Conservation (phyloP, 1,140 invertebrate species). For the Portunus trituberculatus region DNA sequence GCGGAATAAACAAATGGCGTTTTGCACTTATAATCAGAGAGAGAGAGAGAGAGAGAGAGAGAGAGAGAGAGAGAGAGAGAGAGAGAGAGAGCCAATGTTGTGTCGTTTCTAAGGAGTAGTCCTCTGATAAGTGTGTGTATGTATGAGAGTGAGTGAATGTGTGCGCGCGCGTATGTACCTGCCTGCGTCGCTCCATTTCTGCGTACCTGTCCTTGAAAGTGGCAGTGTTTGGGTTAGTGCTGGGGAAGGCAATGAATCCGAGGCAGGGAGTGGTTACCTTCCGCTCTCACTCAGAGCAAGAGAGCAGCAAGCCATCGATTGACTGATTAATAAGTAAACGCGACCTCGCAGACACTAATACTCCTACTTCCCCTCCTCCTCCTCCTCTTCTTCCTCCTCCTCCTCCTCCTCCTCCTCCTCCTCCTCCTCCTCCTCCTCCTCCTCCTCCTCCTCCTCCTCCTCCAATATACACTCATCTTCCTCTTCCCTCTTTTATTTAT, state of each 20-base stretch:
- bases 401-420: not conserved
- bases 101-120: not conserved
- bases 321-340: not conserved
- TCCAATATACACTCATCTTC: not conserved
- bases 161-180: not conserved
- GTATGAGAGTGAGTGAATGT: not conserved
- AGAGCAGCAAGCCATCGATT: not conserved
- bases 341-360: not conserved
- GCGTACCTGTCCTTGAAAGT: not conserved
- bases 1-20: too few species aligned
- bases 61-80: too few species aligned
- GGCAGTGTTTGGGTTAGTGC: not conserved
- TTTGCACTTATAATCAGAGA: too few species aligned
- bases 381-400: not conserved
- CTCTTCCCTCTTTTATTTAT: too few species aligned
- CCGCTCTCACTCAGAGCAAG: not conserved
- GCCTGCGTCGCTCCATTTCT: not conserved
- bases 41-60: too few species aligned
- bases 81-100: too few species aligned
- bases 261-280: too few species aligned
- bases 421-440: not conserved
- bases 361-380: not conserved
- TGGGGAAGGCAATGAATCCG: not conserved
- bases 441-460: not conserved
- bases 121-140: not conserved